Conservation (phyloP, 2,888 invertebrate genomes). For the Clostera curtula region DNA sequence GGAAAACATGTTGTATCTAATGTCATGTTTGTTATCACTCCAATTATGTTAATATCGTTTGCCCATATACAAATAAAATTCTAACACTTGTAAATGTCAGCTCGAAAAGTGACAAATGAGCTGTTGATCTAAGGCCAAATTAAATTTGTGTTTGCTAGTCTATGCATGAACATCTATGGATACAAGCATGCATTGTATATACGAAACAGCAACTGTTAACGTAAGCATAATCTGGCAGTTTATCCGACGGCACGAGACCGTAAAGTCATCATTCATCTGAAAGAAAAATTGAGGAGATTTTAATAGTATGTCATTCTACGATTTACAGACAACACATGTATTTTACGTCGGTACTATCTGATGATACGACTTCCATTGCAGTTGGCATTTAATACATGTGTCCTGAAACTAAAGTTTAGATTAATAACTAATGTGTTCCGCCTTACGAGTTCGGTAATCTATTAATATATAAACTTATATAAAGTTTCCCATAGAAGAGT, state of each 20-base stretch:
- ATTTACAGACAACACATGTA: constrained; percentile 51
- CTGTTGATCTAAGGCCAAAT: too few relatives aligned
- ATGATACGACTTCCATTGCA: constrained; percentile 33
- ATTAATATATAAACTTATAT: constrained; percentile 15
- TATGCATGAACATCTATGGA: background rate
- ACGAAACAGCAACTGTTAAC: constrained; percentile 33
- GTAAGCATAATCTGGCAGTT: constrained; percentile 46
- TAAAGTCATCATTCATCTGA: constrained; percentile 70
- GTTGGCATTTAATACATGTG: constrained; percentile 58
- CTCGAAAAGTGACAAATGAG: too few relatives aligned
- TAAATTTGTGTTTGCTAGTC: too few relatives aligned
- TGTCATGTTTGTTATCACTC: too few relatives aligned
- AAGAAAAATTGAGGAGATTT: constrained; percentile 67
- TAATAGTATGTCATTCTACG: constrained; percentile 48
- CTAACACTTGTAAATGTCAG: too few relatives aligned
- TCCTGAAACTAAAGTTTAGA: constrained; percentile 67
- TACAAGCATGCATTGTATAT: constrained; percentile 12
- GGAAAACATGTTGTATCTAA: too few relatives aligned
- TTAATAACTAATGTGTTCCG: constrained; percentile 59
- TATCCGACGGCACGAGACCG: constrained; percentile 61
- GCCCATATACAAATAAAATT: too few relatives aligned
- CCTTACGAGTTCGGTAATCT: constrained; percentile 25
- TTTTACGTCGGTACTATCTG: constrained; percentile 29
- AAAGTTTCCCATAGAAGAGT: too few relatives aligned
- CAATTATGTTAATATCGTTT: too few relatives aligned